Evolutionary conservation across 64 coral and sea anemone species (phyloP).

Genomic region (Stylophora pistillata): DNA sequence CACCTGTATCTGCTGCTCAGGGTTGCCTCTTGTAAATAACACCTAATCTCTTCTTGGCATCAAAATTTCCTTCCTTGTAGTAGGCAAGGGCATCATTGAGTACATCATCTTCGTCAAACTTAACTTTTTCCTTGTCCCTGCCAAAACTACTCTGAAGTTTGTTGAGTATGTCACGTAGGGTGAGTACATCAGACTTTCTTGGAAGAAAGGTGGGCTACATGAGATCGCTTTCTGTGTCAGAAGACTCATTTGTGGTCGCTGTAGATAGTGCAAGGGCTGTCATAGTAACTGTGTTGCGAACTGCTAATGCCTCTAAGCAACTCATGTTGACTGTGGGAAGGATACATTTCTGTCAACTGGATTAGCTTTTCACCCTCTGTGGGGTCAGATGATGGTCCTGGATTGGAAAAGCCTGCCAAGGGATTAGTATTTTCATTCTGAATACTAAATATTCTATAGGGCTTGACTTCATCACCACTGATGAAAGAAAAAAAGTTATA

Average conservation of each 20-base stretch:
- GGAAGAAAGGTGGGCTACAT: slow-evolving; percentile 17
- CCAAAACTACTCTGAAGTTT: slow-evolving; percentile 15
- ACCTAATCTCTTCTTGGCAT: slow-evolving; percentile 25
- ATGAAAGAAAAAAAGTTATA: slow-evolving; percentile 30
- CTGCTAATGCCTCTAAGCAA: slow-evolving; percentile 16
- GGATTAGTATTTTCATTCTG: slow-evolving; percentile 1
- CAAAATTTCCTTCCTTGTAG: slow-evolving; percentile 40
- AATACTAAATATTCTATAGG: neutral
- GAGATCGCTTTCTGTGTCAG: slow-evolving; percentile 4
- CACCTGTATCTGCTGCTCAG: slow-evolving; percentile 46
- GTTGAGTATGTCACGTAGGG: slow-evolving; percentile 2
- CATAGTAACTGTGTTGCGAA: slow-evolving; percentile 3
- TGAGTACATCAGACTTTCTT: neutral
- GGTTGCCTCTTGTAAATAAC: slow-evolving; percentile 42
- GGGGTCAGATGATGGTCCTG: slow-evolving; percentile 11
- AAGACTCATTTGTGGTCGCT: slow-evolving; percentile 1
- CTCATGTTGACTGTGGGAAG: slow-evolving; percentile 11
- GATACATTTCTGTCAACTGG: slow-evolving; percentile 13
- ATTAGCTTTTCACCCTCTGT: slow-evolving; percentile 17
- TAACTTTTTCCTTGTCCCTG: slow-evolving; percentile 32
- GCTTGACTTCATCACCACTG: neutral
- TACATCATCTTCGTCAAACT: slow-evolving; percentile 25
- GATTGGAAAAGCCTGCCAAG: neutral
- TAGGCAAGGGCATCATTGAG: slow-evolving; percentile 26
- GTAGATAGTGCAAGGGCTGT: slow-evolving; percentile 23